Base-by-base conservation (phyloP, 2,113 vertebrate genomes). In the Ameiurus melas region DNA sequence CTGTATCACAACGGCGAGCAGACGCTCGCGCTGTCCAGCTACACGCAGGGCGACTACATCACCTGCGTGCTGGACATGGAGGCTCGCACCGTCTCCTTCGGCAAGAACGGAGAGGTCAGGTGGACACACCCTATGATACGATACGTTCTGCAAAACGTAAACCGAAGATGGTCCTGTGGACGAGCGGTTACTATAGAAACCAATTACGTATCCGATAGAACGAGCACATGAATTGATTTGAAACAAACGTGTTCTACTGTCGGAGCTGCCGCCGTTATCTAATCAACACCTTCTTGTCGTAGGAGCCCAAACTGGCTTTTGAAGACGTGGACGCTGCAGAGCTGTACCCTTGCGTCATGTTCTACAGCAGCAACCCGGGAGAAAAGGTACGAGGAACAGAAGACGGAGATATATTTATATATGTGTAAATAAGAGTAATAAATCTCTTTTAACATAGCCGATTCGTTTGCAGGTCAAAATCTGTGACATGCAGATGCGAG, bases 341-440 rank as follows among this genome's bases (percentile, higher is more conserved):
- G 79, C 89, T 96, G 4, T 95, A 95, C 85, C 96, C 96, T 1
- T 96, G 96, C 91, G 95, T 96, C 47, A 90, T 96, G 91, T 96
- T 96, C 93, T 96, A 96, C 91, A 96, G 96, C 93, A 96, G 96
- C 87, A 96, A 96, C 90, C 96, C 96, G 88, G 95, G 96, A 89
- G 95, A 96, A 85, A 96, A 96, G 94, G 96, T 96, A 39, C 43
- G 43, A 7, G 0, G 43, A 47, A 7, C 6, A 47, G 43, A 47
- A 47, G 43, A 47, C 43, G 43, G 43, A 7, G 0, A 47, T 6
- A 47, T 47, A 47, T 39, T 0, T 39, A 39, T 39, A 4, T 9
- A 33, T 60, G 39, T 39, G 39, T 39, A n/a, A n/a, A n/a, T 43
- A 43, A 22, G 27, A 30, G 6, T 19, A 30, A 30, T 58, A 22